These are phyloP conservation scores for Lepus timidus DNA, from an alignment of 2,113 vertebrate genomes.

Conservation along the genomic window DNA sequence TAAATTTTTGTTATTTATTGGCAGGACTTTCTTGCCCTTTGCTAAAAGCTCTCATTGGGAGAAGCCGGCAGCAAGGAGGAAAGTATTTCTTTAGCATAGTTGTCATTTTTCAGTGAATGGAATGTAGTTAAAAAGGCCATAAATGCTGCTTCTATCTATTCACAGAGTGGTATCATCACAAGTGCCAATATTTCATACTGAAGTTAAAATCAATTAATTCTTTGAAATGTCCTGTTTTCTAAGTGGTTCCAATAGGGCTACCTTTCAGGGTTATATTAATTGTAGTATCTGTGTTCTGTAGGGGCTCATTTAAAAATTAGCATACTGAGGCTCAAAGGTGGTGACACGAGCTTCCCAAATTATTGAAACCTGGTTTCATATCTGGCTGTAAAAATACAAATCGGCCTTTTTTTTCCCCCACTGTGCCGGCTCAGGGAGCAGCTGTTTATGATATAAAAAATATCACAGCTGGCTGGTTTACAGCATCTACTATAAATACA, in stretches of 20 bases:
- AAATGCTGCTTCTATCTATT: conserved; percentile 73
- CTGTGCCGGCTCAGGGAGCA: conserved; percentile 79
- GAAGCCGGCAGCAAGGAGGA: conserved; percentile 66
- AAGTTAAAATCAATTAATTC: conserved; percentile 86
- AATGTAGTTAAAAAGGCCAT: conserved; percentile 72
- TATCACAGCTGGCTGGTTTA: conserved; percentile 76
- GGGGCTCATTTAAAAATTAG: conserved; percentile 77
- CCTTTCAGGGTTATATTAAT: conserved; percentile 65
- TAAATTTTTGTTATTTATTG: conserved; percentile 84
- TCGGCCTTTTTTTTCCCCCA: conserved; percentile 45
- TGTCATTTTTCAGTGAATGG: conserved; percentile 81
- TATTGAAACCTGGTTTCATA: conserved; percentile 79
- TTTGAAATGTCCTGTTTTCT: conserved; percentile 77
- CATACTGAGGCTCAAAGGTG: conserved; percentile 62
- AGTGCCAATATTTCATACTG: conserved; percentile 76
- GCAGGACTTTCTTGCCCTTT: conserved; percentile 80
- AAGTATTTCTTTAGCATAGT: conserved; percentile 81
- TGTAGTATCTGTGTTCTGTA: conserved; percentile 54
- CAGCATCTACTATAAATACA: conserved; percentile 80
- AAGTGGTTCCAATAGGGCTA: conserved; percentile 67
- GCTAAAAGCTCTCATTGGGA: conserved; percentile 82
- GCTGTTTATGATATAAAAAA: conserved; percentile 85
- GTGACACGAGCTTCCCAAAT: conserved; percentile 78
- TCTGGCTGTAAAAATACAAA: conserved; percentile 83
- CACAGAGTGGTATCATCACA: conserved; percentile 61